A percentile compares a stretch with the other conserved stretches of the same genome.
Evolutionary conservation across 2,888 invertebrate species (phyloP).

Genomic region (Reticulitermes lucifugus): DNA sequence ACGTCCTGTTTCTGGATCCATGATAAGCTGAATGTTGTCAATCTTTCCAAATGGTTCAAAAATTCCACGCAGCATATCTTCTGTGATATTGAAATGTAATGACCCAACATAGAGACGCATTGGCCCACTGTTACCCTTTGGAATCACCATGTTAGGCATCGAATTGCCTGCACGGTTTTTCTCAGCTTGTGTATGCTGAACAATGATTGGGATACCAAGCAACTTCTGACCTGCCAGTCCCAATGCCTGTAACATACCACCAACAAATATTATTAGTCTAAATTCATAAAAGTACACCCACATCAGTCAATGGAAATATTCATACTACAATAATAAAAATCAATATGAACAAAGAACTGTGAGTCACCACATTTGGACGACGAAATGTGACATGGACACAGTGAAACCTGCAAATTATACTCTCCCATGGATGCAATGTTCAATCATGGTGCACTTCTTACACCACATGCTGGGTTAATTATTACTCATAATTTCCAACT

Average conservation of each 20-base stretch:
- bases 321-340: too few relatives aligned
- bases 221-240: slow-evolving; percentile 96
- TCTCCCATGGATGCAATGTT: too few relatives aligned
- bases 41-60: slow-evolving; percentile 99
- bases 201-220: slow-evolving; percentile 95
- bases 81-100: slow-evolving; percentile 97
- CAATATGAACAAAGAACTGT: too few relatives aligned
- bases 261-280: slow-evolving; percentile 37
- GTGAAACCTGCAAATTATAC: too few relatives aligned
- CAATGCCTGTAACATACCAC: slow-evolving; percentile 76
- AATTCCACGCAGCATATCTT: slow-evolving; percentile 98
- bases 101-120: slow-evolving; percentile 98
- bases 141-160: slow-evolving; percentile 81
- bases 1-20: slow-evolving; percentile 93
- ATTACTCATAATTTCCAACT: too few relatives aligned
- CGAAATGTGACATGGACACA: too few relatives aligned
- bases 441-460: too few relatives aligned
- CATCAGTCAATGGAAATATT: too few relatives aligned
- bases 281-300: background rate
- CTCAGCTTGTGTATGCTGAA: slow-evolving; percentile 95
- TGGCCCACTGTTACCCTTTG: slow-evolving; percentile 91
- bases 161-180: slow-evolving; percentile 93
- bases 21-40: slow-evolving; percentile 93
- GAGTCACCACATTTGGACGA: too few relatives aligned
- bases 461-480: too few relatives aligned